Percentiles rank a stretch among this genome's conserved stretches.
Conservation (phyloP, 2,797 vertebrate genomes). For the Rhincodon typus region DNA sequence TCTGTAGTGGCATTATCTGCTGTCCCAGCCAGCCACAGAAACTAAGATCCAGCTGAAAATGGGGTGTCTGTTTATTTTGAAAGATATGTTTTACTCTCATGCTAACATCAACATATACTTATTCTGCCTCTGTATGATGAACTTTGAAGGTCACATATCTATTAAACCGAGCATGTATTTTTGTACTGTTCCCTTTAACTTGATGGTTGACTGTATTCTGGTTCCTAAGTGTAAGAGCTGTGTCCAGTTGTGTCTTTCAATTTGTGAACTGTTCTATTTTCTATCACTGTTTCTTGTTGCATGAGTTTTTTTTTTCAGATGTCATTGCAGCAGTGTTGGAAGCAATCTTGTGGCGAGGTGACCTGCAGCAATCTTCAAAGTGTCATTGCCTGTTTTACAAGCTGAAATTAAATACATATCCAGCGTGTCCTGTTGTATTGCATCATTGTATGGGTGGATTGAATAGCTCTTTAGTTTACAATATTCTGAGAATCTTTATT, state of each 20-base stretch:
- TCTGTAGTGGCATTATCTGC: background rate
- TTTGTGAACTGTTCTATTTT: no score
- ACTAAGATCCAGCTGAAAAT: background rate
- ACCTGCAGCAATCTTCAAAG: background rate
- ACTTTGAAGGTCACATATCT: background rate
- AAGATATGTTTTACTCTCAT: background rate
- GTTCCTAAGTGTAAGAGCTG: background rate
- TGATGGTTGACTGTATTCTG: background rate
- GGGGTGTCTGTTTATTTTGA: background rate
- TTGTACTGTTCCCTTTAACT: background rate
- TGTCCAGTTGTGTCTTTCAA: no score
- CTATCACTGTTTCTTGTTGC: no score
- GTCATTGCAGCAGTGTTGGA: background rate
- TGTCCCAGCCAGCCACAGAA: background rate
- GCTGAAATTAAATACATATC: background rate
- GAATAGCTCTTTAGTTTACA: background rate
- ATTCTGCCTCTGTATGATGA: background rate
- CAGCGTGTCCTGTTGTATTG: no score
- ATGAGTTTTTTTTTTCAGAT: background rate
- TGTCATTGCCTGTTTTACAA: conserved; percentile 3
- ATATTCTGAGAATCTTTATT: background rate
- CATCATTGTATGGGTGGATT: background rate
- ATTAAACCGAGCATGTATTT: background rate
- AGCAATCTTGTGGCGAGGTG: background rate
- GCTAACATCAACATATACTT: background rate